These are phyloP conservation scores for Cisticola juncidis DNA, from an alignment of 2,113 vertebrate genomes.

Conservation along the genomic window DNA sequence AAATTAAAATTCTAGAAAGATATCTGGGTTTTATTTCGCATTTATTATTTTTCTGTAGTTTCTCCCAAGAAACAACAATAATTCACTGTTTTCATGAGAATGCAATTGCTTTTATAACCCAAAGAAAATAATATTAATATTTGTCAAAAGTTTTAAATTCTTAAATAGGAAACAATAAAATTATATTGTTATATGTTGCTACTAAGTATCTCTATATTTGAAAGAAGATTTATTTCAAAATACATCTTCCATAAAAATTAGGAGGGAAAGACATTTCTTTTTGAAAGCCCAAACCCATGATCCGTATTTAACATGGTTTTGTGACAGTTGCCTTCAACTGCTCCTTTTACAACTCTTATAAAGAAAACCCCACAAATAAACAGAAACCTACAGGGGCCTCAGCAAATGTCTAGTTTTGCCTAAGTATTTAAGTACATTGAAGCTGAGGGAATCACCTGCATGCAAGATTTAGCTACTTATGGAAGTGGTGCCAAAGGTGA, in stretches of 20 bases:
- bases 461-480: background rate
- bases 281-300: background rate
- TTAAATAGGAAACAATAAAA: background rate
- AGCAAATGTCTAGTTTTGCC: background rate
- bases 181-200: background rate
- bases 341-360: background rate
- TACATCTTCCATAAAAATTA: background rate
- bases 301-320: background rate
- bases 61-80: background rate
- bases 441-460: background rate
- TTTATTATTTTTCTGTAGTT: background rate
- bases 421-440: background rate
- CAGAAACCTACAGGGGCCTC: background rate
- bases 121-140: background rate
- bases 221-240: background rate
- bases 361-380: background rate
- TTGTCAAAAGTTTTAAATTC: background rate
- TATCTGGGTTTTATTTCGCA: background rate
- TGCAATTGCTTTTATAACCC: background rate
- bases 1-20: background rate
- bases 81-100: background rate
- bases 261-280: background rate
- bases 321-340: background rate
- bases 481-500: background rate
- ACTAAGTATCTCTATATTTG: background rate